Evolutionary conservation across 2,888 invertebrate genomes (phyloP).

Genomic region (Choristoneura rosaceana): DNA sequence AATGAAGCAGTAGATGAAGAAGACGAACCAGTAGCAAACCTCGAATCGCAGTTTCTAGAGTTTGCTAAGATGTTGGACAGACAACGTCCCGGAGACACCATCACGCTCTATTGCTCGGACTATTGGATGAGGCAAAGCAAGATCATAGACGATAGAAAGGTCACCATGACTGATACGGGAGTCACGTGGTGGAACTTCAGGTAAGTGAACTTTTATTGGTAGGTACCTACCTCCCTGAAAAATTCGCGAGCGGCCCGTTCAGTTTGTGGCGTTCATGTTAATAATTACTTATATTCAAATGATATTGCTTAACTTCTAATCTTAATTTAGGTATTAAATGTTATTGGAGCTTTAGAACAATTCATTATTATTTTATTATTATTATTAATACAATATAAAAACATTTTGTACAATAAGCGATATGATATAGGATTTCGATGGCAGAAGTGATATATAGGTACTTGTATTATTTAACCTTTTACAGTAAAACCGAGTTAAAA

Average conservation of each 20-base stretch:
- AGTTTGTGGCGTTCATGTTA: too few species aligned
- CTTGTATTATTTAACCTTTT: constrained; percentile 34
- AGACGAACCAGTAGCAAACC: constrained; percentile 52
- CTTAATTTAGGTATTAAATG: too few species aligned
- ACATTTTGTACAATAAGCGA: too few species aligned
- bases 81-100: constrained; percentile 52
- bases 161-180: constrained; percentile 64
- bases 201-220: constrained; percentile 44
- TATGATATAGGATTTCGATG: too few species aligned
- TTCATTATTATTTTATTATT: too few species aligned
- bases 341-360: too few species aligned
- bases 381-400: too few species aligned
- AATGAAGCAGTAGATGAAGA: constrained; percentile 51
- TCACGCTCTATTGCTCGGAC: constrained; percentile 57
- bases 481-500: constrained; percentile 57
- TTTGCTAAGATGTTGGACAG: constrained; percentile 55
- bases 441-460: not conserved
- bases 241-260: too few species aligned
- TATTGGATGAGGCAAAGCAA: constrained; percentile 62
- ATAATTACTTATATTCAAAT: too few species aligned
- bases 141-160: constrained; percentile 56
- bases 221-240: too few species aligned
- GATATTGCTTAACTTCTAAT: too few species aligned
- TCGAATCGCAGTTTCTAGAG: constrained; percentile 58
- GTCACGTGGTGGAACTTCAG: constrained; percentile 54